A percentile compares a stretch with the other conserved stretches of the same genome.
phyloP scores from a whole-genome alignment of 2,797 vertebrate species.

The Tamandua tetradactyla region DNA sequence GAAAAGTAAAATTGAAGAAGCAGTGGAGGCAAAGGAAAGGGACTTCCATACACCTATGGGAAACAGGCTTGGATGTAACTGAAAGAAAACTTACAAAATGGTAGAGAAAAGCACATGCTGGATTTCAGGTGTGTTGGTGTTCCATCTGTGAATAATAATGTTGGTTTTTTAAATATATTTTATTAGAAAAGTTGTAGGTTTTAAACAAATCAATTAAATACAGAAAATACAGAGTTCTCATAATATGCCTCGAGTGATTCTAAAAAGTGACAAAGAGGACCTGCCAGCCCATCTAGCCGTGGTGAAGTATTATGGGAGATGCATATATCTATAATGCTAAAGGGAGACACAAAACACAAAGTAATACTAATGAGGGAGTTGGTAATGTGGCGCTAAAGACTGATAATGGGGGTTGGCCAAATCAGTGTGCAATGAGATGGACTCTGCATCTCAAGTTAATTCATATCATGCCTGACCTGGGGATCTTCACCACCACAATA shows the following conservation, averaged over 20 bases:
- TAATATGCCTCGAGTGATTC: no score
- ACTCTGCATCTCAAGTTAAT: background rate
- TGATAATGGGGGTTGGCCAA: background rate
- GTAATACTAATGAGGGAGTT: background rate
- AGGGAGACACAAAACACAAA: background rate
- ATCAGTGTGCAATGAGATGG: background rate
- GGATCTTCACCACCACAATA: background rate
- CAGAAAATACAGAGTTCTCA: no score
- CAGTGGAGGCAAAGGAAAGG: background rate
- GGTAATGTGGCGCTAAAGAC: background rate
- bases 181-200: no score
- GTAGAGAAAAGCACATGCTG: background rate
- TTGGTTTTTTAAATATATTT: no score
- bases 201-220: no score
- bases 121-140: background rate
- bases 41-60: background rate
- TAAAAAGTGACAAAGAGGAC: background rate
- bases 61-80: background rate
- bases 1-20: background rate
- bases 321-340: background rate
- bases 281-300: background rate
- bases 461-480: background rate
- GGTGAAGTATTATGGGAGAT: background rate
- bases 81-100: background rate
- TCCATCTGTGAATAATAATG: background rate